phyloP scores from a whole-genome alignment of 2,113 vertebrate species.

The Cettia cetti region DNA sequence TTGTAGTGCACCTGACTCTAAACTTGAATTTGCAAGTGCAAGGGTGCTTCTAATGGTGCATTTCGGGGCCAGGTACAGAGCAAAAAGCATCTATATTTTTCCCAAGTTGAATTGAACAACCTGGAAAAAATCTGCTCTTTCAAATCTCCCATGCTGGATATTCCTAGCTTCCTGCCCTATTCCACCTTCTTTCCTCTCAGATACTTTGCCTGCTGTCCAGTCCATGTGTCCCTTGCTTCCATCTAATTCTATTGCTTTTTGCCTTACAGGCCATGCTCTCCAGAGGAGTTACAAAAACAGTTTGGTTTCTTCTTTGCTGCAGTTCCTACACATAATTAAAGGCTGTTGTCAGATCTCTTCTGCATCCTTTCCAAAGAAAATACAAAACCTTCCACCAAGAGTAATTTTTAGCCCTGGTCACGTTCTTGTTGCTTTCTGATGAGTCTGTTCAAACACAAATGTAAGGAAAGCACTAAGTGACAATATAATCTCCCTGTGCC shows the following conservation, averaged over 20 bases:
- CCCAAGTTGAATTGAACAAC: neutral
- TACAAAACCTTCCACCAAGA: neutral
- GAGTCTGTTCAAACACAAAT: neutral
- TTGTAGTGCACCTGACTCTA: neutral
- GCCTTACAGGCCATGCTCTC: neutral
- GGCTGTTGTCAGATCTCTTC: neutral
- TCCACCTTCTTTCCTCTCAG: neutral
- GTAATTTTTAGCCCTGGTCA: neutral
- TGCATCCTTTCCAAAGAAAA: neutral
- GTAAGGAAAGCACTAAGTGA: neutral
- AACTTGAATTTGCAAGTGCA: neutral
- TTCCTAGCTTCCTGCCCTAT: neutral
- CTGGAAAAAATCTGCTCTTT: neutral
- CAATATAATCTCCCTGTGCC: neutral
- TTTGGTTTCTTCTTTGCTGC: neutral
- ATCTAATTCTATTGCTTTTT: neutral
- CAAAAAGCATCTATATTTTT: neutral
- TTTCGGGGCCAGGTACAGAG: neutral
- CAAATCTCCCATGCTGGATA: neutral
- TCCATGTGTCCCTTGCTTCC: neutral
- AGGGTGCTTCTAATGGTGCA: neutral
- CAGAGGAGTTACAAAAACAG: neutral
- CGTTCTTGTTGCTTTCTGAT: neutral
- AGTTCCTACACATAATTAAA: neutral
- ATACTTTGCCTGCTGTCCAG: neutral